Evolutionary conservation across 2,797 vertebrate genomes (phyloP).

Genomic region (Chelon labrosus): DNA sequence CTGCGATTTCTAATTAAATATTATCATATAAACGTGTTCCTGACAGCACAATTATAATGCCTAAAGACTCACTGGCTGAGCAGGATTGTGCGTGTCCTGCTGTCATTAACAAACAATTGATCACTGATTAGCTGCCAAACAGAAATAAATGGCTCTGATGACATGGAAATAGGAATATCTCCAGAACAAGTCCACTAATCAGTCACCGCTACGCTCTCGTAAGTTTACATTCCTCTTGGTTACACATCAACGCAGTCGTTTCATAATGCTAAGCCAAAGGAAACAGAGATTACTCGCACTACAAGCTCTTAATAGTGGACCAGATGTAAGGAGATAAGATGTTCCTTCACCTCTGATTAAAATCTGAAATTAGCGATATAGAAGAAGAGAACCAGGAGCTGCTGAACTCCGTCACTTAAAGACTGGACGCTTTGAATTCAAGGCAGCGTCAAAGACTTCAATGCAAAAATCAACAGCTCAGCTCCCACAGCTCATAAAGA

Average conservation of each 20-base stretch:
- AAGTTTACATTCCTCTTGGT: slow-evolving; percentile 23
- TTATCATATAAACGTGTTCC: background rate
- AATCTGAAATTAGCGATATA: slow-evolving; percentile 3
- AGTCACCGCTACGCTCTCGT: slow-evolving; percentile 27
- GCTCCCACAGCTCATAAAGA: background rate
- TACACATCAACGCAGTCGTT: slow-evolving; percentile 66
- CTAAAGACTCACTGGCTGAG: background rate
- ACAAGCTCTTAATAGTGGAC: slow-evolving; percentile 35
- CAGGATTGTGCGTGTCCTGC: background rate
- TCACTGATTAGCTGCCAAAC: slow-evolving; percentile 47
- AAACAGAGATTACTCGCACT: slow-evolving; percentile 3
- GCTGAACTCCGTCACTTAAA: slow-evolving; percentile 44
- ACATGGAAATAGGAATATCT: slow-evolving; percentile 16
- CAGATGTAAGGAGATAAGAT: background rate
- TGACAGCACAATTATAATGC: background rate
- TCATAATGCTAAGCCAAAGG: slow-evolving; percentile 57
- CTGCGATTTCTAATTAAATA: background rate
- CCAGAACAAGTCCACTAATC: slow-evolving; percentile 39
- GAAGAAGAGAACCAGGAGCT: slow-evolving; percentile 4
- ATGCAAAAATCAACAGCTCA: slow-evolving; percentile 27
- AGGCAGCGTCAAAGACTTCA: slow-evolving; percentile 41
- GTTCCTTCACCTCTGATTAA: background rate
- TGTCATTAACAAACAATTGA: slow-evolving; percentile 15
- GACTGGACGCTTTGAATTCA: background rate
- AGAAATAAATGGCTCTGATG: slow-evolving; percentile 39